These are phyloP conservation scores for Cataglyphis albicans DNA, from an alignment of 2,888 invertebrate species.

Conservation along the genomic window DNA sequence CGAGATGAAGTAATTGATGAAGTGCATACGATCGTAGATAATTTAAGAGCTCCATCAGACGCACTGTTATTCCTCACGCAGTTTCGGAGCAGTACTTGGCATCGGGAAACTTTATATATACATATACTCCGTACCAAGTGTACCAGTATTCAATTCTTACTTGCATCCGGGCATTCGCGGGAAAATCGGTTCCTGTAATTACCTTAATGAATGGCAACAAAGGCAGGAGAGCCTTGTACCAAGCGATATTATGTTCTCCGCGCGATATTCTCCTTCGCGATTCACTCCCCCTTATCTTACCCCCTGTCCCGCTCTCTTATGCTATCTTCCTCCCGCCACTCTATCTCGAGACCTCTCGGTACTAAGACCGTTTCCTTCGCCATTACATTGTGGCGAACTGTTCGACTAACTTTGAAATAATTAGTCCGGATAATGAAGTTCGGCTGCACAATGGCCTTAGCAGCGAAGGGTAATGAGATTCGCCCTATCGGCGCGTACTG, in stretches of 20 bases:
- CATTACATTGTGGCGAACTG: conserved; percentile 83
- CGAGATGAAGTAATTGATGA: not conserved
- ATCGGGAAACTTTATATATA: conserved; percentile 11
- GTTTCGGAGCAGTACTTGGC: conserved; percentile 29
- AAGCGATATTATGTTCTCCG: conserved; percentile 75
- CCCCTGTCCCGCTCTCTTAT: conserved; percentile 21
- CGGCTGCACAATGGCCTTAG: conserved; percentile 80
- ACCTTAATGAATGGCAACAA: conserved; percentile 80
- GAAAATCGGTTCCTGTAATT: conserved; percentile 80
- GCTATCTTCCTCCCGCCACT: conserved; percentile 44
- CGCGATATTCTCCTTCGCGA: conserved; percentile 53
- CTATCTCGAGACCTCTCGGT: conserved; percentile 67
- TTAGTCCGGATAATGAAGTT: conserved; percentile 84
- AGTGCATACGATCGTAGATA: not conserved
- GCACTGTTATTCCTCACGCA: conserved; percentile 35
- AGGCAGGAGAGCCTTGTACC: conserved; percentile 68
- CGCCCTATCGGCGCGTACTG: conserved; percentile 69
- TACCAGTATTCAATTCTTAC: conserved; percentile 71
- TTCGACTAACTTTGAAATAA: conserved; percentile 84
- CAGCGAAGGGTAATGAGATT: conserved; percentile 81
- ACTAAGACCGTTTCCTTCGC: conserved; percentile 80
- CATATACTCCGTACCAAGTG: conserved; percentile 4
- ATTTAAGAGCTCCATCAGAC: conserved; percentile 20
- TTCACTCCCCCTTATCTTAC: conserved; percentile 34
- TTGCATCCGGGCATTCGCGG: conserved; percentile 65